These are phyloP conservation scores for Perizoma flavofasciatum DNA, from an alignment of 2,888 invertebrate genomes.

Conservation along the genomic window DNA sequence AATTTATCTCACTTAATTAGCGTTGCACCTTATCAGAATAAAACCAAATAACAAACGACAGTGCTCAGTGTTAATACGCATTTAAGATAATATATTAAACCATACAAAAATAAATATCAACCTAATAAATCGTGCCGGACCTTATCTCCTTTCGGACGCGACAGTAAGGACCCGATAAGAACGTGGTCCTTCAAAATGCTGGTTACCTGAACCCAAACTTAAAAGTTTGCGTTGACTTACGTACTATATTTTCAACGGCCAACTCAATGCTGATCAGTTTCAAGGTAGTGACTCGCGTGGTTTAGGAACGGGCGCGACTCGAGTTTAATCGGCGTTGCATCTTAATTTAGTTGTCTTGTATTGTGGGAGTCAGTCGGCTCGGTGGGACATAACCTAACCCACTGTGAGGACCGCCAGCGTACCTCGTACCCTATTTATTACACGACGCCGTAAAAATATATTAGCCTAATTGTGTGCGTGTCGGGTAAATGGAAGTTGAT, in stretches of 20 bases:
- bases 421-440: constrained; percentile 54
- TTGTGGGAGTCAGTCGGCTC: constrained; percentile 63
- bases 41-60: constrained; percentile 68
- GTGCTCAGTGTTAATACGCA: constrained; percentile 80
- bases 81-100: constrained; percentile 83
- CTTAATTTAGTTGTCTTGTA: constrained; percentile 83
- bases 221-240: constrained; percentile 54
- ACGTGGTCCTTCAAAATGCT: constrained; percentile 50
- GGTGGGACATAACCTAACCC: constrained; percentile 60
- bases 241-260: constrained; percentile 38
- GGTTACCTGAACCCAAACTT: constrained; percentile 41
- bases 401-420: constrained; percentile 57
- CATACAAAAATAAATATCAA: constrained; percentile 79
- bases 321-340: constrained; percentile 78
- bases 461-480: constrained; percentile 52
- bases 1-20: constrained; percentile 36
- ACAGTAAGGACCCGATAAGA: constrained; percentile 78
- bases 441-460: constrained; percentile 54
- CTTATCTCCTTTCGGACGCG: constrained; percentile 75
- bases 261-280: constrained; percentile 42
- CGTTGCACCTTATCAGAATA: constrained; percentile 52
- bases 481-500: constrained; percentile 36
- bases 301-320: constrained; percentile 54
- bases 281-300: constrained; percentile 53
- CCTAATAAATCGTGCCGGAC: constrained; percentile 76